Conservation (phyloP, 2,888 invertebrate genomes). For the Lasioglossum morio region DNA sequence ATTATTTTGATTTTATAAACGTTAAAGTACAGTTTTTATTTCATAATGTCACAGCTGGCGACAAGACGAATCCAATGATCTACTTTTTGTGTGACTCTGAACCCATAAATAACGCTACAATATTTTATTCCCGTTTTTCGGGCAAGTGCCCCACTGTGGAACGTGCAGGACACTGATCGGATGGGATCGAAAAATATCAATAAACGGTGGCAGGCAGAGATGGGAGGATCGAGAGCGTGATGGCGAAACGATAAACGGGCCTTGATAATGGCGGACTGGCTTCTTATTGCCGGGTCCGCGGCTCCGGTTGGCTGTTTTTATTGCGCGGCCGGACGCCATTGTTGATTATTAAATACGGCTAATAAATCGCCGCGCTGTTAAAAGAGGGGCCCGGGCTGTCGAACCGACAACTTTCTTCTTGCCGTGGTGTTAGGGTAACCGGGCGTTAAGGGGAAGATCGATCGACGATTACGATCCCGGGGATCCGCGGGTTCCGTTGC, state of each 20-base stretch:
- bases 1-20: too few species aligned
- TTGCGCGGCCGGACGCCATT: slow-evolving; percentile 21
- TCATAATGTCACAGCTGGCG: too few species aligned
- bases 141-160: too few species aligned
- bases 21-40: too few species aligned
- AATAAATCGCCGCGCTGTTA: slow-evolving; percentile 44
- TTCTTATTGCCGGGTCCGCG: slow-evolving; percentile 10
- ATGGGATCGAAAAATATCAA: slow-evolving; percentile 19
- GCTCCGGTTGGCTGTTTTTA: slow-evolving; percentile 3
- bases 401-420: slow-evolving; percentile 43
- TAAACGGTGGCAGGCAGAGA: not conserved
- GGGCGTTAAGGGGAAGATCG: slow-evolving; percentile 59
- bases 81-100: too few species aligned
- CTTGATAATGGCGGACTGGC: slow-evolving; percentile 23
- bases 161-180: not conserved
- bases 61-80: too few species aligned
- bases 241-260: slow-evolving; percentile 16
- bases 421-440: slow-evolving; percentile 3
- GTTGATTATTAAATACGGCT: slow-evolving; percentile 57
- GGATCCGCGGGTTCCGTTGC: slow-evolving; percentile 30
- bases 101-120: too few species aligned
- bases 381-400: slow-evolving; percentile 23
- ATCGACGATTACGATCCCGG: slow-evolving; percentile 66
- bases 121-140: too few species aligned
- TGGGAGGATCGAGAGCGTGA: not conserved